Percentiles rank a stretch among this genome's conserved stretches.
phyloP scores from a whole-genome alignment of 2,888 invertebrate genomes.

The Aricia artaxerxes region DNA sequence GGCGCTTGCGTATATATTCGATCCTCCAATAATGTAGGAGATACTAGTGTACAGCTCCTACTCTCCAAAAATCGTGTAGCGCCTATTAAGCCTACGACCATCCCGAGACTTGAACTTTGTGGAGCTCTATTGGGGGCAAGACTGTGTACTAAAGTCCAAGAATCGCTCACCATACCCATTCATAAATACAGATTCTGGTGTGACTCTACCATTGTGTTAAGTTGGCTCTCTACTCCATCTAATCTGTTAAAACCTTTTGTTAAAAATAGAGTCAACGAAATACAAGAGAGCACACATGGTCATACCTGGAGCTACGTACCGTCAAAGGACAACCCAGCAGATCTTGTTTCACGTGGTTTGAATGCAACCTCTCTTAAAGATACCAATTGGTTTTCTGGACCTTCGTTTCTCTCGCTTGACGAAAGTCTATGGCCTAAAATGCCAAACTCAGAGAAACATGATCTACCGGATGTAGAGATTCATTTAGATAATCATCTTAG shows the following conservation, averaged over 20 bases:
- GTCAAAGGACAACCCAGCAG: too few relatives aligned
- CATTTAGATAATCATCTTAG: too few relatives aligned
- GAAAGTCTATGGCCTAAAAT: too few relatives aligned
- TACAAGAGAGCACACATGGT: too few relatives aligned
- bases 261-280: too few relatives aligned
- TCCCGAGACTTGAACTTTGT: slow-evolving; percentile 38
- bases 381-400: too few relatives aligned
- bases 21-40: background rate
- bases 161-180: background rate
- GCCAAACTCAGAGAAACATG: too few relatives aligned
- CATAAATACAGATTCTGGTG: slow-evolving; percentile 18
- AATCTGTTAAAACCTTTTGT: slow-evolving; percentile 27
- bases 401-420: too few relatives aligned
- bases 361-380: too few relatives aligned
- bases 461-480: too few relatives aligned
- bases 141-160: slow-evolving; percentile 26
- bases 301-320: too few relatives aligned
- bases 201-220: slow-evolving; percentile 6
- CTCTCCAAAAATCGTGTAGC: slow-evolving; percentile 30
- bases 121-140: slow-evolving; percentile 36
- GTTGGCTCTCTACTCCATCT: slow-evolving; percentile 26
- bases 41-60: background rate
- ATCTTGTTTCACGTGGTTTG: too few relatives aligned
- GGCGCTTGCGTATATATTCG: slow-evolving; percentile 26
- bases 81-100: slow-evolving; percentile 37